These are phyloP conservation scores for Aphaenogaster ashmeadi DNA, from an alignment of 1,140 invertebrate genomes.

Conservation along the genomic window DNA sequence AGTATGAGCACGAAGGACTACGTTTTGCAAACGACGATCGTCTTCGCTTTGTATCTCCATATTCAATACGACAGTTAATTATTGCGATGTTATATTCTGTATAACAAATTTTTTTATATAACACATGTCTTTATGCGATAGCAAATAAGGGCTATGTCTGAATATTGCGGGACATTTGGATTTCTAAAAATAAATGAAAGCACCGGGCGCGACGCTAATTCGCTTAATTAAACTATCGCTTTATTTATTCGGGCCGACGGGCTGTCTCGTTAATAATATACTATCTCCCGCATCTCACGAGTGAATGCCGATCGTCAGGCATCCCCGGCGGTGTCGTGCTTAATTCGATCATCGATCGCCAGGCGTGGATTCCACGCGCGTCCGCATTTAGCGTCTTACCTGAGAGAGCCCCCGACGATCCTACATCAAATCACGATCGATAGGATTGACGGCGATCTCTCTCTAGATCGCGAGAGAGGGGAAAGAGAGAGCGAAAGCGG, in stretches of 20 bases:
- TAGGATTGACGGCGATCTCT: slow-evolving; percentile 73
- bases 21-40: too few species aligned
- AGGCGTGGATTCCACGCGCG: slow-evolving; percentile 68
- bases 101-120: neutral
- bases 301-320: slow-evolving; percentile 67
- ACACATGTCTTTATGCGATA: neutral
- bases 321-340: slow-evolving; percentile 72
- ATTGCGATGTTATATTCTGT: neutral
- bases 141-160: neutral
- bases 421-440: slow-evolving; percentile 69
- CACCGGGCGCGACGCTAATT: slow-evolving; percentile 26
- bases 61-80: neutral
- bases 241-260: slow-evolving; percentile 46
- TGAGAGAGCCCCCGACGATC: slow-evolving; percentile 46
- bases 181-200: neutral
- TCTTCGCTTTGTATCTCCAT: neutral
- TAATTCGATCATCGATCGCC: slow-evolving; percentile 78
- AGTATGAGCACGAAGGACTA: too few species aligned
- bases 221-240: slow-evolving; percentile 56
- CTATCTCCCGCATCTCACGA: slow-evolving; percentile 55
- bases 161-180: neutral
- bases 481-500: neutral
- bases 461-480: slow-evolving; percentile 58
- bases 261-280: slow-evolving; percentile 63
- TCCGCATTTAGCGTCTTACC: slow-evolving; percentile 43